phyloP scores from a whole-genome alignment of 2,113 vertebrate genomes.

The Capreolus pygargus region DNA sequence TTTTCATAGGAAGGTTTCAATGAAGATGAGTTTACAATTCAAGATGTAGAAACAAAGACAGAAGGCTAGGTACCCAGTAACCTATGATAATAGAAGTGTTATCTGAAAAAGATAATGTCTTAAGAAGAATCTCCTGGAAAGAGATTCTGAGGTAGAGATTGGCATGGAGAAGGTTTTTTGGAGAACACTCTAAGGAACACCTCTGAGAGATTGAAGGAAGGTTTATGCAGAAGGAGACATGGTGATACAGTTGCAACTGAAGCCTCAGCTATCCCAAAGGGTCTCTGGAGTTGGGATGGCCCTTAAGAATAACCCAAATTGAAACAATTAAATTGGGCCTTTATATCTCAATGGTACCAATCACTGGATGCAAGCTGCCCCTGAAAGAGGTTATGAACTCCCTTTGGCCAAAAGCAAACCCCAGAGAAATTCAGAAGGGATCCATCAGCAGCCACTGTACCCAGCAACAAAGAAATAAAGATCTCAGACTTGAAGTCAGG shows the following conservation, averaged over 20 bases:
- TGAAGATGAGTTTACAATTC: neutral
- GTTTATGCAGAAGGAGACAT: neutral
- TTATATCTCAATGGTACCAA: neutral
- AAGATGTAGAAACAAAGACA: neutral
- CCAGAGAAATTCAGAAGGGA: neutral
- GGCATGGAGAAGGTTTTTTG: neutral
- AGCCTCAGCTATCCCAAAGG: neutral
- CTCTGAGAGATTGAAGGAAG: neutral
- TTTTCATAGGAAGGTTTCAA: neutral
- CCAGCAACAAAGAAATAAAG: neutral
- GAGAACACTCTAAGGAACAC: neutral
- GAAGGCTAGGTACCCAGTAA: neutral
- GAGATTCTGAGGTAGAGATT: neutral
- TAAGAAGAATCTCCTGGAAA: neutral
- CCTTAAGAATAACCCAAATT: neutral
- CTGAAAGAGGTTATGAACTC: neutral
- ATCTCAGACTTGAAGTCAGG: neutral
- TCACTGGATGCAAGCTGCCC: neutral
- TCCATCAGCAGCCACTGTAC: neutral
- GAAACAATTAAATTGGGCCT: neutral
- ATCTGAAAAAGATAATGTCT: constrained; percentile 1
- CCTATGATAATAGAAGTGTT: neutral
- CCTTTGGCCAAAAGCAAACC: neutral
- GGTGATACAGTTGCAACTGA: neutral
- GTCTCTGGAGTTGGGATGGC: neutral